Base-by-base conservation (phyloP, 2,888 invertebrate genomes). In the Formica aserva region DNA sequence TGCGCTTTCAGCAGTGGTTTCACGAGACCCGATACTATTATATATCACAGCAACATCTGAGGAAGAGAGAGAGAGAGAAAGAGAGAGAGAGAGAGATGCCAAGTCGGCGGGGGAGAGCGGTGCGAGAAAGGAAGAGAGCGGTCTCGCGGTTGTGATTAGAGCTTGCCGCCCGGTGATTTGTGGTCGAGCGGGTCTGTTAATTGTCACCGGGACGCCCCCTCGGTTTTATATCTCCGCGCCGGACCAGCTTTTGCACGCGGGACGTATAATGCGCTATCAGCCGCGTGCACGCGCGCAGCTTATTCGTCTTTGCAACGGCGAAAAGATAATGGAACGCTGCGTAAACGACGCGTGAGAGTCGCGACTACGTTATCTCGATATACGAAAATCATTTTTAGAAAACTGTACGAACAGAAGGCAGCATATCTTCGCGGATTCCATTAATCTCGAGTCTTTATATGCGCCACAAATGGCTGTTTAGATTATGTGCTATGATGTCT, bases 131-230 rank as follows among this genome's bases (percentile, higher is more conserved):
- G 62, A 85, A 78, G 78, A 86, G 84, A 86, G 84, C 83, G 71
- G 35, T 74, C 77, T 52, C 84, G 87, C 82, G 87, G 84, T 88
- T 86, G 92, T 93, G 93, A 93, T 93, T 93, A 93, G 93, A 93
- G 85, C 91, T 90, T 91, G 91, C 92, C 92, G 92, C 92, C 89
- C 88, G 85, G 93, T 94, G 93, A 94, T 94, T 94, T 93, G 93
- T 93, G 92, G 88, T 87, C 90, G 86, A 87, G 89, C 89, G 81
- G 81, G 91, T 90, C 92, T 92, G 92, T 94, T 94, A 94, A 93
- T 94, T 93, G 94, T 94, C 93, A 92, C 92, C 90, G 90, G 86
- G 91, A 92, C 92, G 91, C 91, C 90, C 89, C 85, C 89, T 85
- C 85, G 78, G 76, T 89, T 92, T 92, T 92, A 92, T 91, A 89